These are phyloP conservation scores for Rhopalosiphum maidis DNA, from an alignment of 1,140 invertebrate genomes.

Conservation along the genomic window DNA sequence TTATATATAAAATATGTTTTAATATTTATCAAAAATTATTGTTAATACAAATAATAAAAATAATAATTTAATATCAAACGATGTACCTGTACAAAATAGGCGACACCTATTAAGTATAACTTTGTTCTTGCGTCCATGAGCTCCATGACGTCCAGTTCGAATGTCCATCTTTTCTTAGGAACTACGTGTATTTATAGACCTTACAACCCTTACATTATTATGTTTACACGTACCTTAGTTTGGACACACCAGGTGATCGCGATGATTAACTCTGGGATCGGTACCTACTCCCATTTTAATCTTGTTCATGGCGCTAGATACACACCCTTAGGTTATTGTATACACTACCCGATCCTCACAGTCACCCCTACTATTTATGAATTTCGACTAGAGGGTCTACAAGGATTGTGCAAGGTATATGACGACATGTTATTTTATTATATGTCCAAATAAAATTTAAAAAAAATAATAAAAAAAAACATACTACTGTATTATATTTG, in stretches of 20 bases:
- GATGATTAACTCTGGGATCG: constrained; percentile 57
- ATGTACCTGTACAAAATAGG: constrained; percentile 45
- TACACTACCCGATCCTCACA: neutral
- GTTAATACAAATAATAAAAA: neutral
- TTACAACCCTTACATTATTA: constrained; percentile 15
- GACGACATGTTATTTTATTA: neutral
- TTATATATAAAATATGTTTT: neutral
- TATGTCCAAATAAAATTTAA: neutral
- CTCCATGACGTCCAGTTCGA: constrained; percentile 51
- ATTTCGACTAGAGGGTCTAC: neutral
- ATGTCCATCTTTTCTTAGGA: constrained; percentile 8
- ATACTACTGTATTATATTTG: constrained; percentile 37
- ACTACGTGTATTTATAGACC: constrained; percentile 44
- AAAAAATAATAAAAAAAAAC: neutral
- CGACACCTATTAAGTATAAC: constrained; percentile 44
- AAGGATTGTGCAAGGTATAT: neutral
- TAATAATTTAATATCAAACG: neutral
- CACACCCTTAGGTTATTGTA: constrained; percentile 46
- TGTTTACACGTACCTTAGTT: neutral
- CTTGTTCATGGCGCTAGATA: constrained; percentile 21
- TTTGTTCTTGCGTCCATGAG: constrained; percentile 49
- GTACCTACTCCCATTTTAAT: constrained; percentile 55
- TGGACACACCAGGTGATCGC: constrained; percentile 45
- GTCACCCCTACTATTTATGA: neutral
- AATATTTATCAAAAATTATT: neutral